Evolutionary conservation across 2,797 vertebrate genomes (phyloP).

Genomic region (Myotis daubentonii): DNA sequence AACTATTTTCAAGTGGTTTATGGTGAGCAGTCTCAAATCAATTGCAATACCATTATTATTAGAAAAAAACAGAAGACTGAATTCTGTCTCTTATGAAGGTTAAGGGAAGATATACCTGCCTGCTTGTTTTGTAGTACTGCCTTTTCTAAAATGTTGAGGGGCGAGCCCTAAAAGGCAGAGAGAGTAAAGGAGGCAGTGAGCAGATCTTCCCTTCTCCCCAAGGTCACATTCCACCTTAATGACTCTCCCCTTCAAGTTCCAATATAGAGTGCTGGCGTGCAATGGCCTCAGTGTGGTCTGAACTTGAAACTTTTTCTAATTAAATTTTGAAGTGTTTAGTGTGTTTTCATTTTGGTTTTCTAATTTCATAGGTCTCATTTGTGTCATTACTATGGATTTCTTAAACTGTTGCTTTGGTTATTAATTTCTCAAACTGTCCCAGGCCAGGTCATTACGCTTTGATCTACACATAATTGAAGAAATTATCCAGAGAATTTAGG

Average conservation of each 20-base stretch:
- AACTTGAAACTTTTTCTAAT: constrained; percentile 81
- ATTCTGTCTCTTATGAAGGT: constrained; percentile 56
- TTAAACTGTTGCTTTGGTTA: constrained; percentile 76
- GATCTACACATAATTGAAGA: constrained; percentile 64
- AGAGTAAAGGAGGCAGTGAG: background rate
- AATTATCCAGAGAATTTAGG: constrained; percentile 64
- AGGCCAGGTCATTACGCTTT: constrained; percentile 53
- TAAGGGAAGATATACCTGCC: constrained; percentile 28
- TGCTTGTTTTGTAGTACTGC: background rate
- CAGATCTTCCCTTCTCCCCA: constrained; percentile 32
- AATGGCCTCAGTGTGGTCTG: constrained; percentile 74
- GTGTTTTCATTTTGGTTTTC: constrained; percentile 81
- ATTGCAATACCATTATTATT: constrained; percentile 61
- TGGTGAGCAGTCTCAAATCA: constrained; percentile 45
- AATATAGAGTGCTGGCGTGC: constrained; percentile 47
- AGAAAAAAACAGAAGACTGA: constrained; percentile 18
- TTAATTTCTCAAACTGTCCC: constrained; percentile 79
- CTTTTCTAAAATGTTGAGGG: constrained; percentile 51
- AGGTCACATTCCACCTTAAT: constrained; percentile 65
- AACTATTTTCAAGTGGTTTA: constrained; percentile 66
- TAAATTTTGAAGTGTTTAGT: constrained; percentile 79
- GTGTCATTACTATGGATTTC: constrained; percentile 77
- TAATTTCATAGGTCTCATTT: constrained; percentile 80
- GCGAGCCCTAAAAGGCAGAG: background rate
- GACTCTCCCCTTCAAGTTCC: constrained; percentile 18